phyloP scores from a whole-genome alignment of 2,888 invertebrate species.

The Timema cristinae region DNA sequence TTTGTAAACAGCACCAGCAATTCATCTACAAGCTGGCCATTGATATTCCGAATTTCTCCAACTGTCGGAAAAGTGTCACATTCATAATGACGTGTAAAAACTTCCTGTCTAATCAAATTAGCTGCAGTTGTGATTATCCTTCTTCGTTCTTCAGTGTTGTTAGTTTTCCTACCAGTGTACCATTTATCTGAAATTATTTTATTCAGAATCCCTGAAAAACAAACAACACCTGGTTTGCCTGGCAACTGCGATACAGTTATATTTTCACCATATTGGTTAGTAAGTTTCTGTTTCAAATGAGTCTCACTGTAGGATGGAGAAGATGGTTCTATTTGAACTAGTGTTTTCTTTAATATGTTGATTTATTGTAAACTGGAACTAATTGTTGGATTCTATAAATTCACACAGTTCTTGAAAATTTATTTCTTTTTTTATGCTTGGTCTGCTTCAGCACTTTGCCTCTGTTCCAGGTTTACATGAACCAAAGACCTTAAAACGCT shows the following conservation, averaged over 20 bases:
- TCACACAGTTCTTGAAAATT: background rate
- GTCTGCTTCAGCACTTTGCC: background rate
- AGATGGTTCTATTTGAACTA: background rate
- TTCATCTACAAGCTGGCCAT: background rate
- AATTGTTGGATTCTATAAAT: background rate
- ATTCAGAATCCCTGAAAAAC: constrained; percentile 8
- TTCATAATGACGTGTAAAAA: background rate
- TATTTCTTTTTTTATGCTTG: background rate
- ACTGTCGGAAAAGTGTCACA: background rate
- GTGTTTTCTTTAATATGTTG: background rate
- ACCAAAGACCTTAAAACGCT: background rate
- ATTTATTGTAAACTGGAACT: background rate
- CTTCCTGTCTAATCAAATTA: background rate
- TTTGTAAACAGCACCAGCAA: constrained; percentile 3
- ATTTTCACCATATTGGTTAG: background rate
- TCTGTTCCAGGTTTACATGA: background rate
- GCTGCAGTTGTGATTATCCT: background rate
- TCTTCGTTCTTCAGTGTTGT: background rate
- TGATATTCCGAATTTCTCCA: background rate
- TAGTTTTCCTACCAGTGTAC: constrained; percentile 11
- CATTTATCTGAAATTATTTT: constrained; percentile 8
- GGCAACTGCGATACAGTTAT: constrained; percentile 6
- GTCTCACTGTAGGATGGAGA: constrained; percentile 1
- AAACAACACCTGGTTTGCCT: constrained; percentile 9
- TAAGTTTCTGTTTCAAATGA: constrained; percentile 11